A percentile compares a stretch with the other conserved stretches of the same genome.
These are phyloP conservation scores for Augochlora pura DNA, from an alignment of 1,140 invertebrate species.

Conservation along the genomic window DNA sequence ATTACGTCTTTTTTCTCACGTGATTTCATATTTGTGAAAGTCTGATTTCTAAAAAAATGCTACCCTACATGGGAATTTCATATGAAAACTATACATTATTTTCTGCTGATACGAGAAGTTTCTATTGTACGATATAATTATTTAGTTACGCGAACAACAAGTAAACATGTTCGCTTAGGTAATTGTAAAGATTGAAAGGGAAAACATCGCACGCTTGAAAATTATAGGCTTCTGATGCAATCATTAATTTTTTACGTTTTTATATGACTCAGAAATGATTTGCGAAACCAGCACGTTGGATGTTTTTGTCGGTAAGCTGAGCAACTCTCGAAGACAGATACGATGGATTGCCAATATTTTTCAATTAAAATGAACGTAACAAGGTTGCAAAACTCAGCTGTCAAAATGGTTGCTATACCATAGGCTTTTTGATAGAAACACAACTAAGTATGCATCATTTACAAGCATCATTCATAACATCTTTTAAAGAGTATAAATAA, in stretches of 20 bases:
- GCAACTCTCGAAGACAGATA: background rate
- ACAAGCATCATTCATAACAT: too few relatives aligned
- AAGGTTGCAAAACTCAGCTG: too few relatives aligned
- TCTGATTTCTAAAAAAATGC: background rate
- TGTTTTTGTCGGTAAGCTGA: background rate
- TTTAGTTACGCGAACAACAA: background rate
- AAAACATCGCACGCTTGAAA: background rate
- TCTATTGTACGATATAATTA: background rate
- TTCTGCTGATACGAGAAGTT: background rate
- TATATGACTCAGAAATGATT: background rate
- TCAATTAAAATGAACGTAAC: background rate
- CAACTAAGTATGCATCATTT: too few relatives aligned
- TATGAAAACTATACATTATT: background rate
- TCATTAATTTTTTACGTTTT: background rate
- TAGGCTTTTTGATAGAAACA: too few relatives aligned
- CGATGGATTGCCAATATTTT: background rate
- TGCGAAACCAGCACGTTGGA: background rate
- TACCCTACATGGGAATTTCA: background rate
- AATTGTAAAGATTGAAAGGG: background rate
- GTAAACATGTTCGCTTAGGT: background rate
- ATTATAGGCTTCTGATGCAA: background rate
- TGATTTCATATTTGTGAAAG: conserved; percentile 3
- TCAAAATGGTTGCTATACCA: too few relatives aligned
- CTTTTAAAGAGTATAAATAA: too few relatives aligned
- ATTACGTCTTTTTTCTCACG: conserved; percentile 3